Evolutionary conservation across 2,888 invertebrate species (phyloP), one percentile per base, ranked within the genome.

Genomic region (Phaonia tiefii): DNA sequence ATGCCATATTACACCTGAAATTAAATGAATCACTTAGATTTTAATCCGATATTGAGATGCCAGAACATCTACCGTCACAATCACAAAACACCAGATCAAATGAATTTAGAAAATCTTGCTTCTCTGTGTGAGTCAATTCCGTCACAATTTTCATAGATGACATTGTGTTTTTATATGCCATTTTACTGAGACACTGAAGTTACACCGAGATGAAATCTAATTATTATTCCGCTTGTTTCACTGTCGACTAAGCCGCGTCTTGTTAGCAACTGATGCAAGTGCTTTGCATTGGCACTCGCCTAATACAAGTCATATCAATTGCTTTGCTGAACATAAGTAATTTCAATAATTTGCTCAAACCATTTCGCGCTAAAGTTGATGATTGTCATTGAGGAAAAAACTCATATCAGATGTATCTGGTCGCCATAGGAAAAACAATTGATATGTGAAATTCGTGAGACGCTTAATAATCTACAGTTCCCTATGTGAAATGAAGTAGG

Each of bases 81-180:
- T 93, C 93, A 81, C 92, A 92, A 79, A 93, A 89, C 58, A 93
- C 91, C 54, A 91, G 91, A 85, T 93, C 93, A 78, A 93, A 92
- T 1, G 92, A 91, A 76, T 91, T 85, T 1, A 93, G 74, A 82
- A 92, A 91, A 11, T 84, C 67, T 67, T 84, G 82, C 20, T 89
- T 86, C 77, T 91, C 89, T 13, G 83, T 31, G n/a, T 22, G 11
- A 8, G 77, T 82, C 25, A 84, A 79, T 44, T 83, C 71, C 10
- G 77, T 79, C 11, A 85, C 37, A 42, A 72, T 78, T 26, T 60
- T 77, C 5, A 74, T 15, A 8, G 60, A 4, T 42, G 63, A 39
- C 63, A 63, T 63, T 11, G 13, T 56, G 5, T 44, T 31, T 49
- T 49, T 25, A 39, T 4, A 3, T 31, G 25, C 10, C 4, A 69